phyloP scores from a whole-genome alignment of 2,797 vertebrate species.

The Sardinella longiceps region DNA sequence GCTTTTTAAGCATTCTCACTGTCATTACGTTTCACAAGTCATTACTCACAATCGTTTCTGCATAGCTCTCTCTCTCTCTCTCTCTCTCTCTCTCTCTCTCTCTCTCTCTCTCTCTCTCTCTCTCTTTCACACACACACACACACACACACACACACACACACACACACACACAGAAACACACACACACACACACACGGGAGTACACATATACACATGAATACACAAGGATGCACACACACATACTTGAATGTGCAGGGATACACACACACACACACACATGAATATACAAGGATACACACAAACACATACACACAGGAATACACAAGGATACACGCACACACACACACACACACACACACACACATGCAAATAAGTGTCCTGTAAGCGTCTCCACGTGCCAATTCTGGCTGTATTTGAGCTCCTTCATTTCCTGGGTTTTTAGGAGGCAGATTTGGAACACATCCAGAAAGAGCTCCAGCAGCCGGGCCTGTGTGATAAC shows the following conservation, averaged over 20 bases:
- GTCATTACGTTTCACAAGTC: not conserved
- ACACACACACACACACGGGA: not conserved
- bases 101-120: too few relatives aligned
- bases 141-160: not conserved
- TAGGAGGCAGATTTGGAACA: not conserved
- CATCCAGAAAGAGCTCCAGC: not conserved
- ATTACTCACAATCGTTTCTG: not conserved
- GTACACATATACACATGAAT: not conserved
- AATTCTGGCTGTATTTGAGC: not conserved
- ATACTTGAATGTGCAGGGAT: not conserved
- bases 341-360: not conserved
- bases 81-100: too few relatives aligned
- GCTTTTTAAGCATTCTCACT: not conserved
- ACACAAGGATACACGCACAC: not conserved
- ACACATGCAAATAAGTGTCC: not conserved
- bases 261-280: slow-evolving; percentile 5
- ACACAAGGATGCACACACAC: not conserved
- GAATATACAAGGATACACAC: not conserved
- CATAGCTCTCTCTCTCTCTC: not conserved
- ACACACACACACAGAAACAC: not conserved
- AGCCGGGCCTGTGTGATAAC: not conserved
- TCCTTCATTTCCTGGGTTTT: not conserved
- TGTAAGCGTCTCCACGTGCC: not conserved
- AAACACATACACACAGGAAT: not conserved
- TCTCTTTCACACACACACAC: too few relatives aligned